These are phyloP conservation scores for Andricus grossulariae DNA, from an alignment of 1,140 invertebrate species.

Conservation along the genomic window DNA sequence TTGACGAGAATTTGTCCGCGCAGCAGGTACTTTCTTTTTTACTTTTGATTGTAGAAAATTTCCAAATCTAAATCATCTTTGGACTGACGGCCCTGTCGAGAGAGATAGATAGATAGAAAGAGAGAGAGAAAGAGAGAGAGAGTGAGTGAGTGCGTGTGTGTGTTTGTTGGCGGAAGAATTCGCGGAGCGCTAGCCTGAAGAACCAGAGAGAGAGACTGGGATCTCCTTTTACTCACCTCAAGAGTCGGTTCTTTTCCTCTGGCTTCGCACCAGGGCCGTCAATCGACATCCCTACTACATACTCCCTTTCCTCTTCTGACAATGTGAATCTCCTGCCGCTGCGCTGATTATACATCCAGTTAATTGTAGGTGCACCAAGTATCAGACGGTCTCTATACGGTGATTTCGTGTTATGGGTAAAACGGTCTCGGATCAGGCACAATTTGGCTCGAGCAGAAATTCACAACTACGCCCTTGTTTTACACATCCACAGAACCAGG, in stretches of 20 bases:
- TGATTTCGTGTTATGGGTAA: not conserved
- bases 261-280: not conserved
- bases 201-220: no score
- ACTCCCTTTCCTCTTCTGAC: not conserved
- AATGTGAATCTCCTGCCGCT: not conserved
- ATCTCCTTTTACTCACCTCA: not conserved
- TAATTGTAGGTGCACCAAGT: not conserved
- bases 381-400: not conserved
- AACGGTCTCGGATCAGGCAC: not conserved
- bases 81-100: no score
- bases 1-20: no score
- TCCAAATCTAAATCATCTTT: no score
- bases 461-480: conserved; percentile 16
- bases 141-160: no score
- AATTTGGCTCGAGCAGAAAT: not conserved
- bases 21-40: no score
- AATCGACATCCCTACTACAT: not conserved
- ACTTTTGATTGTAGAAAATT: no score
- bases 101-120: no score
- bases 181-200: no score
- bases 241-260: conserved; percentile 21
- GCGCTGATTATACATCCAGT: not conserved
- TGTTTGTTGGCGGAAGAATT: no score
- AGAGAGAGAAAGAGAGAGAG: no score
- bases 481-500: conserved; percentile 33